phyloP scores from a whole-genome alignment of 2,888 invertebrate genomes.

The Phragmatobia fuliginosa region DNA sequence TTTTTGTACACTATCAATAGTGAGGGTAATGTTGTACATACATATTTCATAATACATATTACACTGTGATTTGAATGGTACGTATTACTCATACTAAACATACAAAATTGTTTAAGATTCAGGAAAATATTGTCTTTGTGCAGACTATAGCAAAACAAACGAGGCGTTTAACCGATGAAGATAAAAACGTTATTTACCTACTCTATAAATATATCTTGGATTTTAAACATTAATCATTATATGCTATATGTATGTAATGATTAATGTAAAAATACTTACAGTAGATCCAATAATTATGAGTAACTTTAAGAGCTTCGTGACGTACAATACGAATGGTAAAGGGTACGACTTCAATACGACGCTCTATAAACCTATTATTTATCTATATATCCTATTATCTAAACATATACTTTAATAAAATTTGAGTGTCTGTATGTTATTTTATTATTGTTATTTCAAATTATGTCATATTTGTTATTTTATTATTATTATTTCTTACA shows the following conservation, averaged over 20 bases:
- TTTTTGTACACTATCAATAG: background rate
- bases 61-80: background rate
- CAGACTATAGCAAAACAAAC: background rate
- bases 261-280: background rate
- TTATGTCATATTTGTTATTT: too few relatives aligned
- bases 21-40: background rate
- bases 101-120: background rate
- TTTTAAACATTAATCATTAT: background rate
- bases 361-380: background rate
- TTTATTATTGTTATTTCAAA: too few relatives aligned
- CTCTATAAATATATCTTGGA: background rate
- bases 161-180: background rate
- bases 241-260: too few relatives aligned
- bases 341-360: background rate
- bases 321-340: background rate
- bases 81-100: background rate
- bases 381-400: too few relatives aligned
- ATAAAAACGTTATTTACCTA: background rate
- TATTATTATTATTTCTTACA: too few relatives aligned
- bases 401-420: too few relatives aligned
- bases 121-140: background rate
- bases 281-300: background rate
- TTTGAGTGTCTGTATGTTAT: too few relatives aligned
- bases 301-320: background rate
- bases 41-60: background rate